Conservation (phyloP, 2,888 invertebrate species). For the Gisinianus flammeolus region DNA sequence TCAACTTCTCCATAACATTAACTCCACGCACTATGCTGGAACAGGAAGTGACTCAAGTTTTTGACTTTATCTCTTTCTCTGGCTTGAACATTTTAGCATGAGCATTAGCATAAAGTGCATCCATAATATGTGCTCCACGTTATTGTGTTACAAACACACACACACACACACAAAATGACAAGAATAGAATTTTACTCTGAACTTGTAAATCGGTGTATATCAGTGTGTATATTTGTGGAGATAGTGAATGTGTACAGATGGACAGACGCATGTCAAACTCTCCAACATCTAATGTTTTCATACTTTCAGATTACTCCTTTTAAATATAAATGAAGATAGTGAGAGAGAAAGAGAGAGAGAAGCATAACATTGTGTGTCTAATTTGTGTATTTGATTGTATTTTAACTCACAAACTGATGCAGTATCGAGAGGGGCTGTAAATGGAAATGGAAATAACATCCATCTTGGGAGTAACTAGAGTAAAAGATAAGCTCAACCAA, state of each 20-base stretch:
- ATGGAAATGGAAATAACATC: conserved; percentile 8
- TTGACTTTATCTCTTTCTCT: neutral
- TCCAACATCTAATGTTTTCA: neutral
- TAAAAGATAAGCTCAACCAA: neutral
- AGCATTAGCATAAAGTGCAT: conserved; percentile 26
- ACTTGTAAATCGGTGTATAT: too few species aligned
- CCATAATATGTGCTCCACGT: neutral
- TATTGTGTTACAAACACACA: neutral
- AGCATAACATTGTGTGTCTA: conserved; percentile 7
- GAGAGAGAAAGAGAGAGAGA: neutral
- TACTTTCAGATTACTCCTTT: conserved; percentile 2
- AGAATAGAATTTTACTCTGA: neutral
- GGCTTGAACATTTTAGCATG: neutral
- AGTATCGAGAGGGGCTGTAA: neutral
- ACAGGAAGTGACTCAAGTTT: neutral
- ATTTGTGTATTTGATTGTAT: conserved; percentile 30
- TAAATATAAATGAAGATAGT: neutral
- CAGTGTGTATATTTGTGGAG: too few species aligned
- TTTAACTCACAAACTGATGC: neutral
- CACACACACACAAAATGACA: neutral
- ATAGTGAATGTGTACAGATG: neutral
- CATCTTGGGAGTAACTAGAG: conserved; percentile 7
- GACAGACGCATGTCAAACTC: neutral
- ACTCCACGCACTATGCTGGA: neutral
- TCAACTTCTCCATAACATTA: neutral